A percentile compares a stretch with the other conserved stretches of the same genome.
Evolutionary conservation across 2,113 vertebrate genomes (phyloP).

Genomic region (Gymnocephalus cernua): DNA sequence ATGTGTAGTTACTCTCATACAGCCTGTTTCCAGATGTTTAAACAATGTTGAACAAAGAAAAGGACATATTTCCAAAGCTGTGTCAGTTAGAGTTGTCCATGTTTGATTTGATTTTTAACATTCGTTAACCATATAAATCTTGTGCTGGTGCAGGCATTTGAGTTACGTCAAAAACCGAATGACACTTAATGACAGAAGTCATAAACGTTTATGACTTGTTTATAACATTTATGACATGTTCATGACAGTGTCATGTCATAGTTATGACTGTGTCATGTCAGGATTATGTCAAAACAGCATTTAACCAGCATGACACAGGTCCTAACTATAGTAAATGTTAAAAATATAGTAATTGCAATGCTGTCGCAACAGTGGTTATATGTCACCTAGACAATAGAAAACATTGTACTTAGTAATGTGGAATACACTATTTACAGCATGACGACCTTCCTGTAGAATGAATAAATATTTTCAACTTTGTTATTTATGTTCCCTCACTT

Average conservation of each 20-base stretch:
- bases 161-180: too few relatives aligned
- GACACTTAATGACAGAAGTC: too few relatives aligned
- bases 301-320: background rate
- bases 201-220: too few relatives aligned
- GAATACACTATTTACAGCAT: too few relatives aligned
- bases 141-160: background rate
- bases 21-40: background rate
- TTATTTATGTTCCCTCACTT: background rate
- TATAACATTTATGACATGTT: too few relatives aligned
- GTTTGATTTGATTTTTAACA: background rate
- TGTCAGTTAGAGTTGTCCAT: too few relatives aligned
- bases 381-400: background rate
- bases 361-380: background rate
- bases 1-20: background rate
- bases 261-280: too few relatives aligned
- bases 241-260: too few relatives aligned
- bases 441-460: background rate
- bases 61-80: background rate
- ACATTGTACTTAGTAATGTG: background rate
- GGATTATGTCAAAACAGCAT: background rate
- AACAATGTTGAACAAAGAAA: background rate
- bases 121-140: background rate
- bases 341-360: background rate
- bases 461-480: background rate
- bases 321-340: background rate